These are phyloP conservation scores for Ophion slaviceki DNA, from an alignment of 2,888 invertebrate genomes.

Conservation along the genomic window DNA sequence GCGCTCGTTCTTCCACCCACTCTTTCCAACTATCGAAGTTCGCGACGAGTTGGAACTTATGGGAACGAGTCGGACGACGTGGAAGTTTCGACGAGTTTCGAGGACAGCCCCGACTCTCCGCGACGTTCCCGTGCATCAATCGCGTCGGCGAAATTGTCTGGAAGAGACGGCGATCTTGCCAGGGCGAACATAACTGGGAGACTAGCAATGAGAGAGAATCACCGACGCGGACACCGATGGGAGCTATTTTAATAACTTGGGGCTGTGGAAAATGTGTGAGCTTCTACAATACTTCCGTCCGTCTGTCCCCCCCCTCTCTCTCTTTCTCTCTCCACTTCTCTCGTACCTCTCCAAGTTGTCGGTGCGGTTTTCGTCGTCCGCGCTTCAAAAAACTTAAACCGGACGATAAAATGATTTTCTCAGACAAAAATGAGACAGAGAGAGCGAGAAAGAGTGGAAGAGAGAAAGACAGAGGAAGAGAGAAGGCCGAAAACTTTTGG, in stretches of 20 bases:
- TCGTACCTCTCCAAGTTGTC: neutral
- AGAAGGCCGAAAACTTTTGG: constrained; percentile 74
- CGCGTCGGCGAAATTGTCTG: constrained; percentile 44
- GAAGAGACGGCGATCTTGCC: constrained; percentile 62
- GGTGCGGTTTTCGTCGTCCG: constrained; percentile 30
- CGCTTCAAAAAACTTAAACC: constrained; percentile 21
- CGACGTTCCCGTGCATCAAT: constrained; percentile 41
- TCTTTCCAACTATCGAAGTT: neutral
- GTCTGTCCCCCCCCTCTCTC: constrained; percentile 27
- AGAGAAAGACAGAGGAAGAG: constrained; percentile 30
- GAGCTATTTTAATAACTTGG: constrained; percentile 73
- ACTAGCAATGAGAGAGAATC: constrained; percentile 63
- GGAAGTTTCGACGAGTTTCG: constrained; percentile 16
- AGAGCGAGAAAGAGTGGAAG: neutral
- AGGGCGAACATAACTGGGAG: constrained; percentile 64
- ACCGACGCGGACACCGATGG: constrained; percentile 66
- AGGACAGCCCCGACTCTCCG: constrained; percentile 10
- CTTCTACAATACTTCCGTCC: constrained; percentile 55
- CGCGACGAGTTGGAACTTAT: constrained; percentile 29
- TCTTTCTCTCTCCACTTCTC: constrained; percentile 23
- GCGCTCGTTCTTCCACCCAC: neutral
- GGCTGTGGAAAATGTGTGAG: constrained; percentile 40
- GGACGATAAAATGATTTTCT: constrained; percentile 60
- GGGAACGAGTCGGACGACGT: constrained; percentile 24
- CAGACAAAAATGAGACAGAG: constrained; percentile 34